Conservation (phyloP, 1,140 invertebrate species). For the Lepidurus arcticus region DNA sequence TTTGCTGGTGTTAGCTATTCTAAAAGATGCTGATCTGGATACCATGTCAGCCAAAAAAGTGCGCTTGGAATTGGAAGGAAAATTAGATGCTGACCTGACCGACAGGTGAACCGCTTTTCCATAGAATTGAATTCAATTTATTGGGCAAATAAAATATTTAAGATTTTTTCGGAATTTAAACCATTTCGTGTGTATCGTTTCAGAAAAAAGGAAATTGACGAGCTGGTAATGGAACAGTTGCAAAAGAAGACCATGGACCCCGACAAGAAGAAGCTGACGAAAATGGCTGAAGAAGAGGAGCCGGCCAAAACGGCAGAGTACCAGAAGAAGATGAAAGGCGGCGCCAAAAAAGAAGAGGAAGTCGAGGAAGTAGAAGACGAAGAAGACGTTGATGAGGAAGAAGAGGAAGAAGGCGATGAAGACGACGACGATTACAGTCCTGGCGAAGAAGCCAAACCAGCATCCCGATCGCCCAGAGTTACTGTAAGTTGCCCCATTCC, state of each 20-base stretch:
- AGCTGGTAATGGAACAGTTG: slow-evolving; percentile 62
- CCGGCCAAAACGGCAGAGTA: background rate
- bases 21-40: slow-evolving; percentile 78
- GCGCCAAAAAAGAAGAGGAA: background rate
- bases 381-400: slow-evolving; percentile 48
- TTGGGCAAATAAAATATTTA: slow-evolving; percentile 28
- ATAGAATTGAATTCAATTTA: background rate
- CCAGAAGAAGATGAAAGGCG: background rate
- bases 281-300: slow-evolving; percentile 20
- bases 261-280: slow-evolving; percentile 27
- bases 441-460: slow-evolving; percentile 33
- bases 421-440: slow-evolving; percentile 52
- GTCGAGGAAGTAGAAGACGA: slow-evolving; percentile 47
- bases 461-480: slow-evolving; percentile 2
- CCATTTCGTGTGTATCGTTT: slow-evolving; percentile 21
- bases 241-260: slow-evolving; percentile 3
- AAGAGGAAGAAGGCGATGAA: slow-evolving; percentile 51
- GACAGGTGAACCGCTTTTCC: slow-evolving; percentile 48
- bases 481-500: slow-evolving; percentile 11
- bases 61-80: slow-evolving; percentile 76
- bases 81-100: slow-evolving; percentile 67
- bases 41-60: slow-evolving; percentile 83
- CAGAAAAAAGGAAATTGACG: slow-evolving; percentile 77
- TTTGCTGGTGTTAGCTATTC: slow-evolving; percentile 59
- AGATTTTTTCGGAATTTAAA: background rate